Evolutionary conservation across 1,140 invertebrate species (phyloP), one percentile per base, ranked within the genome.

Genomic region (Globodera ellingtonae): DNA sequence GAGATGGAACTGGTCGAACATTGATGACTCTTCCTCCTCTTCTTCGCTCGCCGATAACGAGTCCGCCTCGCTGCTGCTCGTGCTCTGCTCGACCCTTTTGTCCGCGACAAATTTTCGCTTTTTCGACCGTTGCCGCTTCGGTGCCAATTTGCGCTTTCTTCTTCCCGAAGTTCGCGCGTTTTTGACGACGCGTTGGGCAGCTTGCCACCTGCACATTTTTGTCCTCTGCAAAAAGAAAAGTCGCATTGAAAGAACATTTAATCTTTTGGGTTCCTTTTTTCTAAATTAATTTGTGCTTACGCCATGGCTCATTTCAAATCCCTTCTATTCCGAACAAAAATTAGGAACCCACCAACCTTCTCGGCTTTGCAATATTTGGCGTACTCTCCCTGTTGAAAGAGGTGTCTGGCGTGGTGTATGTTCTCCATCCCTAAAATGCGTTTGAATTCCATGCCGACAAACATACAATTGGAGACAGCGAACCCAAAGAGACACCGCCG

Each of bases 401-500:
- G 24, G 59, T 77, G 59, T 62, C 65, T 77, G 10, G 44, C 56
- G 75, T 77, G 75, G 46, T 77, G 75, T 10, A 13, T 65, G 6
- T 69, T 50, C 46, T 77, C 59, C 75, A 77, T 77, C 6, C 75
- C 72, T 74, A 72, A 72, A 50, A n/a, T 50, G n/a, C 6, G 52
- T 50, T 35, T 21, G 35, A 9, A 50, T 72, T 72, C 52, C n/a
- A 21, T 50, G 52, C 6, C 56, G 9, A 72, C n/a, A 47, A 13
- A 73, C 10, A 15, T 13, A 4, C 35, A 48, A 35, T 35, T 35
- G 35, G 47, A 24, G 24, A 73, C 10, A 15, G 15, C 5, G 24
- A 18, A 74, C 72, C 75, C 59, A 77, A 67, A 65, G 75, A 77
- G 69, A 65, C 46, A n/a, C 24, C 65, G n/a, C 75, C 75, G 47